These are phyloP conservation scores for Mythimna pallens DNA, from an alignment of 2,888 invertebrate species.

Conservation along the genomic window DNA sequence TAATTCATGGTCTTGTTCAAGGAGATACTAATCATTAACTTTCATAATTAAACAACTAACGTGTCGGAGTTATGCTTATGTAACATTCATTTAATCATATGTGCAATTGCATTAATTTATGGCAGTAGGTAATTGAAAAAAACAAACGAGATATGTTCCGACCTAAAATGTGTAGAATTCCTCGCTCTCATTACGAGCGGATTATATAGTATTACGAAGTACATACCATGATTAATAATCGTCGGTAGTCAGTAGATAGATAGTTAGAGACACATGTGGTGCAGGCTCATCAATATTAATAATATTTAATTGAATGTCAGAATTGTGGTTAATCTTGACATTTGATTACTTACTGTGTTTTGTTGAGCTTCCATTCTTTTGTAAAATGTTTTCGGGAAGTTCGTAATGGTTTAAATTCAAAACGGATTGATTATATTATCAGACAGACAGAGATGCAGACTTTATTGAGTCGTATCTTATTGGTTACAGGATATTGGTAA, in stretches of 20 bases:
- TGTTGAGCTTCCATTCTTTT: constrained; percentile 7
- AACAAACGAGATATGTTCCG: background rate
- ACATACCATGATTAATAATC: constrained; percentile 10
- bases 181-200: constrained; percentile 19
- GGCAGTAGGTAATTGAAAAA: background rate
- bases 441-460: background rate
- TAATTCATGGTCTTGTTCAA: constrained; percentile 6
- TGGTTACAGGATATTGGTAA: background rate
- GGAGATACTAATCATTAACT: background rate
- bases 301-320: constrained; percentile 44
- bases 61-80: background rate
- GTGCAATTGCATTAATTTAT: background rate
- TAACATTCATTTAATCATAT: background rate
- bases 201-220: constrained; percentile 16
- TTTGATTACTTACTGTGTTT: constrained; percentile 23
- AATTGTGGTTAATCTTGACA: constrained; percentile 35
- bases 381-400: constrained; percentile 8
- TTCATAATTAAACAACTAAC: background rate
- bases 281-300: constrained; percentile 33
- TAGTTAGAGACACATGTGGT: background rate
- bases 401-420: background rate
- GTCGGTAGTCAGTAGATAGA: background rate
- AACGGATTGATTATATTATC: background rate
- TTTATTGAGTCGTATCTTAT: background rate
- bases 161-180: constrained; percentile 22